These are phyloP conservation scores for Sebastes dallii DNA, from an alignment of 2,797 vertebrate genomes.

Conservation along the genomic window DNA sequence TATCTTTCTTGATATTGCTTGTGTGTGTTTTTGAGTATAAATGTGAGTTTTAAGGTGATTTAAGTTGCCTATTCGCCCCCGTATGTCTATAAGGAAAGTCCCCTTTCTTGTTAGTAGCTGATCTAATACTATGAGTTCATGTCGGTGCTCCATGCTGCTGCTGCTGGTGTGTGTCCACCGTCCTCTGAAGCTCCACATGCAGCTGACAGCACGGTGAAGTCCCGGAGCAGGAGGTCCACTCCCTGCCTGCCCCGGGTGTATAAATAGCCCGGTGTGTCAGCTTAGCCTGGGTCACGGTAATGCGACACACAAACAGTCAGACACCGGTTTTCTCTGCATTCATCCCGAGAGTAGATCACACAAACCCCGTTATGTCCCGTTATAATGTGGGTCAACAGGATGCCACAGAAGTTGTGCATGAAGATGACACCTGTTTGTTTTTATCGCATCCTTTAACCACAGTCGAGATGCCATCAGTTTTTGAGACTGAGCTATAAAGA, in stretches of 20 bases:
- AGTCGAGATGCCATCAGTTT: neutral
- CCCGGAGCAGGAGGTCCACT: constrained; percentile 75
- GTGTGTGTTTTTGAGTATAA: neutral
- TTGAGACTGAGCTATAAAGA: neutral
- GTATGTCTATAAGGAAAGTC: neutral
- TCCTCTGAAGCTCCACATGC: constrained; percentile 19
- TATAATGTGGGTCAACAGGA: constrained; percentile 52
- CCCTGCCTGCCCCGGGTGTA: constrained; percentile 31
- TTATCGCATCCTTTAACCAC: neutral
- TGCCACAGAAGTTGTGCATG: constrained; percentile 20
- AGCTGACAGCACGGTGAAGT: constrained; percentile 76
- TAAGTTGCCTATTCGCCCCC: neutral
- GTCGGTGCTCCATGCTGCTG: neutral
- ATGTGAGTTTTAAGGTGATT: neutral
- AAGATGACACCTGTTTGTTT: constrained; percentile 59
- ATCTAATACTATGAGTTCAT: neutral
- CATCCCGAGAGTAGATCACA: constrained; percentile 6
- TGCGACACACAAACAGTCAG: constrained; percentile 57
- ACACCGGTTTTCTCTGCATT: neutral
- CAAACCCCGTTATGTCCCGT: neutral
- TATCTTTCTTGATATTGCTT: neutral
- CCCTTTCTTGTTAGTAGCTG: neutral
- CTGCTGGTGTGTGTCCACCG: constrained; percentile 6
- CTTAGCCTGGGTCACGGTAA: constrained; percentile 63
- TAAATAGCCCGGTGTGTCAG: constrained; percentile 79